These are phyloP conservation scores for Myotis planiceps DNA, from an alignment of 2,797 vertebrate species.

Conservation along the genomic window DNA sequence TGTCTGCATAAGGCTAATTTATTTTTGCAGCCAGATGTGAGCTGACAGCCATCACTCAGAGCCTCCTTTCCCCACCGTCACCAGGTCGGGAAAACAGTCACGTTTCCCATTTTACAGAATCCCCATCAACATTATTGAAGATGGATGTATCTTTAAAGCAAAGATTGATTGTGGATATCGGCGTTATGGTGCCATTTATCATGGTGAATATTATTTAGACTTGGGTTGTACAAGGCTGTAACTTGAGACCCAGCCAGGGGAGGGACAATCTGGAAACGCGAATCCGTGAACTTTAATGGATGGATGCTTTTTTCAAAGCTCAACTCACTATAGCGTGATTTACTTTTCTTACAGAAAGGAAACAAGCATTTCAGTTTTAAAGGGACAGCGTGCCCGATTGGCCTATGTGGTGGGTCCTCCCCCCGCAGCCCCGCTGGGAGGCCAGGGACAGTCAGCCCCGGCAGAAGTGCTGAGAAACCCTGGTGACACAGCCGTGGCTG, in stretches of 20 bases:
- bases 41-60: slow-evolving; percentile 99
- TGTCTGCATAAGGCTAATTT: slow-evolving; percentile 99
- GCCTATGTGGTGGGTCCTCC: slow-evolving; percentile 70
- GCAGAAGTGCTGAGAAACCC: slow-evolving; percentile 65
- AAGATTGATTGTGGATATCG: slow-evolving; percentile 99
- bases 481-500: neutral
- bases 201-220: slow-evolving; percentile 98
- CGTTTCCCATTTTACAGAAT: slow-evolving; percentile 92
- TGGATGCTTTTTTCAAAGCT: slow-evolving; percentile 91
- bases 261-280: slow-evolving; percentile 91
- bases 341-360: slow-evolving; percentile 87
- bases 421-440: neutral
- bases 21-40: slow-evolving; percentile 98
- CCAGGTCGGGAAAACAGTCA: slow-evolving; percentile 92
- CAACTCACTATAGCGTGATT: slow-evolving; percentile 89
- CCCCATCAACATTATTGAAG: slow-evolving; percentile 98
- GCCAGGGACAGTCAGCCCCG: neutral
- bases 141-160: slow-evolving; percentile 99
- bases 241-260: slow-evolving; percentile 93
- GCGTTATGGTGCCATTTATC: slow-evolving; percentile 98
- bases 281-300: slow-evolving; percentile 94
- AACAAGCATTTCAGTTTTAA: slow-evolving; percentile 87
- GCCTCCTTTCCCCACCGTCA: slow-evolving; percentile 88
- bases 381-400: slow-evolving; percentile 82
- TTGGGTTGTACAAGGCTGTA: slow-evolving; percentile 96